Percentiles rank a stretch among this genome's conserved stretches.
These are phyloP conservation scores for Eulacestoma nigropectus DNA, from an alignment of 2,113 vertebrate species.

Conservation along the genomic window DNA sequence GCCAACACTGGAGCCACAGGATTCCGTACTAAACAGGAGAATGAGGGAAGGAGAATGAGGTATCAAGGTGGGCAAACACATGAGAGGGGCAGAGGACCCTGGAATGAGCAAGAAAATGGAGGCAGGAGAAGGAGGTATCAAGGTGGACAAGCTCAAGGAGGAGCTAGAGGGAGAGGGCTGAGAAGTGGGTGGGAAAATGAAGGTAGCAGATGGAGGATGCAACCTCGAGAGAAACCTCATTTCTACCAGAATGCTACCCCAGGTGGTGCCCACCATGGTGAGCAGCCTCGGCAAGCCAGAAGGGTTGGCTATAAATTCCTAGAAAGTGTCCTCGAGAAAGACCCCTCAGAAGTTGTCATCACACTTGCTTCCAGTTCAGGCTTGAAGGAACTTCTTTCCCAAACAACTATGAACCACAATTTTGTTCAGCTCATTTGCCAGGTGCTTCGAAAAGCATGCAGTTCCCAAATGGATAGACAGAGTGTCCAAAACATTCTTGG, in stretches of 20 bases:
- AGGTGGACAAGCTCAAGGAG: not conserved
- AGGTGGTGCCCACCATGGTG: not conserved
- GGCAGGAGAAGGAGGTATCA: not conserved
- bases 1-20: constrained; percentile 25
- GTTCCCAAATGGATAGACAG: constrained; percentile 73
- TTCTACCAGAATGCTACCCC: not conserved
- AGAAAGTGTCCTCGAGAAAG: constrained; percentile 78
- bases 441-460: constrained; percentile 82
- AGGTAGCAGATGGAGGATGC: not conserved
- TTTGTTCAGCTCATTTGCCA: constrained; percentile 82
- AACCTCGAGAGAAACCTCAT: not conserved
- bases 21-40: constrained; percentile 27
- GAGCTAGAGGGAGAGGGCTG: not conserved
- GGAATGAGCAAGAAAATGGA: not conserved
- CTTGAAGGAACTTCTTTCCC: constrained; percentile 72
- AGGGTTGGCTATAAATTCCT: constrained; percentile 77
- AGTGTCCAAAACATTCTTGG: constrained; percentile 79
- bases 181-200: constrained; percentile 32
- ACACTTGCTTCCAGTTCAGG: constrained; percentile 75
- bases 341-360: constrained; percentile 81
- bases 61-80: not conserved
- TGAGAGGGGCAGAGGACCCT: not conserved
- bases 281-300: constrained; percentile 38
- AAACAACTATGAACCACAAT: constrained; percentile 68
- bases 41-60: constrained; percentile 5